Evolutionary conservation across 37 sponge, comb jelly and placozoan species (phyloP).

Genomic region (Amphimedon queenslandica): DNA sequence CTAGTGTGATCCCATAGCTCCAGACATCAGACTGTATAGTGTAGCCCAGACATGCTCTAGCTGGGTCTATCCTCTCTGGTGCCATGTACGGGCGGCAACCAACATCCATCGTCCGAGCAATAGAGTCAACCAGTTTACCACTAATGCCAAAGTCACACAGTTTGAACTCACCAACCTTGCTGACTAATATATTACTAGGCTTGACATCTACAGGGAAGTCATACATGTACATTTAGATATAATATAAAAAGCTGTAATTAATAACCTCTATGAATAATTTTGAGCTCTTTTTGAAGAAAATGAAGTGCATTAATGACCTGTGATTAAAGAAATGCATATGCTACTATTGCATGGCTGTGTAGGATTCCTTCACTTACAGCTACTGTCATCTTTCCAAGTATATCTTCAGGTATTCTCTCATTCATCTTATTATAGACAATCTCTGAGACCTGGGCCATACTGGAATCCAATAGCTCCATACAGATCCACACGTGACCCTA

Average conservation of each 20-base stretch:
- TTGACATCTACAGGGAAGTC: constrained; percentile 71
- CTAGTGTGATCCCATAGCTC: constrained; percentile 94
- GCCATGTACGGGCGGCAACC: constrained; percentile 92
- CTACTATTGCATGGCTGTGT: background rate
- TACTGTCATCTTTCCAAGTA: constrained; percentile 78
- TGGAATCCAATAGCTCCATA: constrained; percentile 92
- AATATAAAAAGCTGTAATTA: too few relatives aligned
- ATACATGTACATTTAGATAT: background rate
- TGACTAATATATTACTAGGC: constrained; percentile 89
- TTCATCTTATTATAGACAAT: constrained; percentile 70
- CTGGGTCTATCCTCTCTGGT: constrained; percentile 90
- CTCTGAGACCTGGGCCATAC: constrained; percentile 83
- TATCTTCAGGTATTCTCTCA: constrained; percentile 71
- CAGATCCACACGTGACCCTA: constrained; percentile 97
- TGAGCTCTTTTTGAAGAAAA: constrained; percentile 68
- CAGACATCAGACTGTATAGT: constrained; percentile 93
- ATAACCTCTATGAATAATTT: constrained; percentile 84
- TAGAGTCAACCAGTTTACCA: constrained; percentile 80
- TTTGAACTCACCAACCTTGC: constrained; percentile 81
- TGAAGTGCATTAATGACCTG: constrained; percentile 76
- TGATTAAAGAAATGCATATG: background rate
- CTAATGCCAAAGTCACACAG: constrained; percentile 96
- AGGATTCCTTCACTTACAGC: constrained; percentile 41
- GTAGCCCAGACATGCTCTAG: constrained; percentile 68
- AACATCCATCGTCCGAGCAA: constrained; percentile 77